Evolutionary conservation across 2,113 vertebrate species (phyloP).

Genomic region (Phocoena phocoena): DNA sequence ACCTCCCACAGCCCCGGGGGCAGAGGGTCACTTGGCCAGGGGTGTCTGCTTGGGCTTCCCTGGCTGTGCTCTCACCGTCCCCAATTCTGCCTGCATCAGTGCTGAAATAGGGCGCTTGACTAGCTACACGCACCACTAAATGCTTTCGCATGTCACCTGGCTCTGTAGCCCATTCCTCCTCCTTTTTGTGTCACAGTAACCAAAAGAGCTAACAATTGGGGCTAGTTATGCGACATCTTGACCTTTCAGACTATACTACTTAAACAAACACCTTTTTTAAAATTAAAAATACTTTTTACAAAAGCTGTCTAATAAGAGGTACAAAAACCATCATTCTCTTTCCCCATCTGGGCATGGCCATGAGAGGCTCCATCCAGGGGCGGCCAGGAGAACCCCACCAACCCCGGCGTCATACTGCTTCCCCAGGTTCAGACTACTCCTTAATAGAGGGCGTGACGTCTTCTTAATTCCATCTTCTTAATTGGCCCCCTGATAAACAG

Average conservation of each 20-base stretch:
- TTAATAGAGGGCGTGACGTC: neutral
- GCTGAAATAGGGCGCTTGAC: accelerated
- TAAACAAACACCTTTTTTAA: neutral
- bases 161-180: neutral
- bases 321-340: neutral
- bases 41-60: neutral
- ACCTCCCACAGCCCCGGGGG: neutral
- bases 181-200: neutral
- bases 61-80: neutral
- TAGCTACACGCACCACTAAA: neutral
- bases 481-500: neutral
- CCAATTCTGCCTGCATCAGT: neutral
- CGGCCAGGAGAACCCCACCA: neutral
- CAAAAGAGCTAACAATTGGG: neutral
- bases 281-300: neutral
- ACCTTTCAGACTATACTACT: neutral
- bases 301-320: neutral
- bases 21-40: neutral
- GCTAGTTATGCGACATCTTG: neutral
- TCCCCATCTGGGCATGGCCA: neutral
- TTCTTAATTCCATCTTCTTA: neutral
- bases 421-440: neutral
- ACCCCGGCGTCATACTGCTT: neutral
- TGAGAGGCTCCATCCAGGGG: neutral
- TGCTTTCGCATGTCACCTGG: neutral